Conservation (phyloP, 2,113 vertebrate genomes). For the Chauna torquata region DNA sequence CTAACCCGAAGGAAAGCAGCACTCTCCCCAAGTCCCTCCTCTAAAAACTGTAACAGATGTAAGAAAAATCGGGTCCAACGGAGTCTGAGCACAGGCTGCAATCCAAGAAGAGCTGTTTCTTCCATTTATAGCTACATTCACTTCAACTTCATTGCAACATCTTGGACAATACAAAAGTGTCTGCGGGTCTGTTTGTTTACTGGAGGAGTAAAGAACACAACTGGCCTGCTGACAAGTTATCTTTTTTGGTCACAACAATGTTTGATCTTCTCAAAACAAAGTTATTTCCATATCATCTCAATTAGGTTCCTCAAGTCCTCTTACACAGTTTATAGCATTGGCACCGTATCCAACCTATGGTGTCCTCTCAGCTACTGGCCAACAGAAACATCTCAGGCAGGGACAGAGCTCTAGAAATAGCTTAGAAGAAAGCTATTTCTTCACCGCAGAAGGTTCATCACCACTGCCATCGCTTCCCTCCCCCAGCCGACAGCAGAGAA, state of each 20-base stretch:
- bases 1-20: not conserved
- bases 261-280: conserved; percentile 72
- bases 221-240: conserved; percentile 50
- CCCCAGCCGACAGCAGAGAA: not conserved
- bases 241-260: not conserved
- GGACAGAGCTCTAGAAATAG: conserved; percentile 53
- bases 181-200: conserved; percentile 52
- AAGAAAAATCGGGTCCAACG: conserved; percentile 3
- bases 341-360: conserved; percentile 40
- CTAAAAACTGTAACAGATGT: conserved; percentile 24
- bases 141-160: not conserved
- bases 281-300: conserved; percentile 49
- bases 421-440: conserved; percentile 1
- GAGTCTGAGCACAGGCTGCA: conserved; percentile 54
- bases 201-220: conserved; percentile 52
- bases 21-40: not conserved
- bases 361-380: conserved; percentile 34
- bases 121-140: conserved; percentile 69
- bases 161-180: conserved; percentile 9
- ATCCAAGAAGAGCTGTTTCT: conserved; percentile 61
- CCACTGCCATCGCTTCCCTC: not conserved
- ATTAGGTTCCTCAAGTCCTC: conserved; percentile 4
- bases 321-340: conserved; percentile 47
- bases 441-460: conserved; percentile 45
- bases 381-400: conserved; percentile 60